These are phyloP conservation scores for Cebus imitator DNA, from an alignment of 2,113 vertebrate genomes.

Conservation along the genomic window DNA sequence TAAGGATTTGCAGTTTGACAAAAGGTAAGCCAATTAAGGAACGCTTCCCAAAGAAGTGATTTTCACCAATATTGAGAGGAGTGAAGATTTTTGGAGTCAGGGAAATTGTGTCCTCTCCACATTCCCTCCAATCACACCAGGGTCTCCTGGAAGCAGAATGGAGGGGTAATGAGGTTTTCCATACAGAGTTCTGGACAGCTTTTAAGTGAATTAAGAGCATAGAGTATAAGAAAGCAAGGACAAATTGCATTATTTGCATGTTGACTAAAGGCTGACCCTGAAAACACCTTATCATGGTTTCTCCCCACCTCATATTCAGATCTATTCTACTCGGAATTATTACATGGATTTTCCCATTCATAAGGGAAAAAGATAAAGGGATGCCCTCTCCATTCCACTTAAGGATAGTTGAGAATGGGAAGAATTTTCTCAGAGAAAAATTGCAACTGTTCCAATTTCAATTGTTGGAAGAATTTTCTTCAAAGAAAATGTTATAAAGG, in stretches of 20 bases:
- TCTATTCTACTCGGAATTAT: not conserved
- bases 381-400: not conserved
- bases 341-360: not conserved
- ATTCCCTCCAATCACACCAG: not conserved
- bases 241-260: not conserved
- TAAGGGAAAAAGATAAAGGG: not conserved
- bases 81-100: not conserved
- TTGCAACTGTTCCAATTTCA: not conserved
- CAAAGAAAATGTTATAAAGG: not conserved
- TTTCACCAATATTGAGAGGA: not conserved
- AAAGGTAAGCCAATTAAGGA: not conserved
- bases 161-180: not conserved
- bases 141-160: not conserved
- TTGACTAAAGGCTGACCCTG: not conserved
- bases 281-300: not conserved
- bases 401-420: not conserved
- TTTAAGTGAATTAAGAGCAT: not conserved
- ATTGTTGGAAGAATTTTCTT: not conserved
- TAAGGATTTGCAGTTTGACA: not conserved
- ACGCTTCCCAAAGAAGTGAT: not conserved
- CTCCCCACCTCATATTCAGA: not conserved
- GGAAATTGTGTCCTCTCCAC: not conserved
- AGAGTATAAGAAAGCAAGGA: not conserved
- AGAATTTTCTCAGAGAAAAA: not conserved
- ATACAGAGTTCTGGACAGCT: not conserved